phyloP scores from a whole-genome alignment of 2,113 vertebrate genomes.

The Onychostoma macrolepis region DNA sequence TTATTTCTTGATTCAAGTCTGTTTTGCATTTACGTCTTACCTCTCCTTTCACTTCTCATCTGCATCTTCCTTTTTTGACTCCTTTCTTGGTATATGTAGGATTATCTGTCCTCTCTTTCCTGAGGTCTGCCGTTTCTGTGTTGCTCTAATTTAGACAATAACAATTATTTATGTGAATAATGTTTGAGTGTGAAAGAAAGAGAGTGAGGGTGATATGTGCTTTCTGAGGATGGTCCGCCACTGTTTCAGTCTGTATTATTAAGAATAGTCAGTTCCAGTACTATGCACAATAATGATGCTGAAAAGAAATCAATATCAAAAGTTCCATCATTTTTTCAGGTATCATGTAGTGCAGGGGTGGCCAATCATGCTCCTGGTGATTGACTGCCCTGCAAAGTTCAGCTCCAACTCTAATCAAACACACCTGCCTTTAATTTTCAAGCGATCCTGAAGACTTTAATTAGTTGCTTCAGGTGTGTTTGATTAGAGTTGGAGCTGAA shows the following conservation, averaged over 20 bases:
- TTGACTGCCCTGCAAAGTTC: too few species aligned
- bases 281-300: too few species aligned
- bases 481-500: too few species aligned
- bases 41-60: background rate
- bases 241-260: background rate
- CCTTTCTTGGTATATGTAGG: background rate
- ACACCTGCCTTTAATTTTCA: too few species aligned
- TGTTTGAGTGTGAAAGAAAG: background rate
- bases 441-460: too few species aligned
- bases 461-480: too few species aligned
- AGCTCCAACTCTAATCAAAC: too few species aligned
- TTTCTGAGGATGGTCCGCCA: background rate
- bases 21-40: background rate
- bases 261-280: background rate
- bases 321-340: too few species aligned
- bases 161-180: background rate
- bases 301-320: too few species aligned
- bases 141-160: background rate
- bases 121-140: background rate
- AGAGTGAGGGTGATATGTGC: background rate
- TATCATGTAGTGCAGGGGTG: too few species aligned
- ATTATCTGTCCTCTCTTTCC: background rate
- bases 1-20: background rate
- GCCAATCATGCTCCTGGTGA: too few species aligned
- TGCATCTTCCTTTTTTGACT: background rate